Conservation (phyloP, 64 coral and sea anemone genomes). For the Astreopora myriophthalma region DNA sequence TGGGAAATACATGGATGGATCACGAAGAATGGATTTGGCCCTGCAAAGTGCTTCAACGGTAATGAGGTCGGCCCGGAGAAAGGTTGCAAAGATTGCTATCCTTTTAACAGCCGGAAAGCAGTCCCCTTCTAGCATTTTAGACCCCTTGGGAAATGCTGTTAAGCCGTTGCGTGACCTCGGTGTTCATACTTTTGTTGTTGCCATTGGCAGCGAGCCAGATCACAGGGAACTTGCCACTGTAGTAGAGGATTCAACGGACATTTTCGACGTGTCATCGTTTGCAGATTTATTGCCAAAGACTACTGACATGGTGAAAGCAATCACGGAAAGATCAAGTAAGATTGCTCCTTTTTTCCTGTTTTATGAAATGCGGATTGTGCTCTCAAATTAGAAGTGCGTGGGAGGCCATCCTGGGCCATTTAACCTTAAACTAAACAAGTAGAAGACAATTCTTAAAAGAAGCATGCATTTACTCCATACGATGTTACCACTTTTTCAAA, state of each 20-base stretch:
- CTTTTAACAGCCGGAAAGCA: conserved; percentile 75
- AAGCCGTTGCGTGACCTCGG: conserved; percentile 25
- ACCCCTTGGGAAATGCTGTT: background rate
- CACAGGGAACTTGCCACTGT: conserved; percentile 9
- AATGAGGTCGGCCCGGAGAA: conserved; percentile 14
- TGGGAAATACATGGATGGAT: conserved; percentile 35
- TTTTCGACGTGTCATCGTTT: conserved; percentile 41
- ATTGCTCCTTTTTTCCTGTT: background rate
- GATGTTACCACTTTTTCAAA: too few species aligned
- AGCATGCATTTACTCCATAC: too few species aligned
- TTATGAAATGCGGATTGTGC: background rate
- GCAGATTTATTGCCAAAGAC: conserved; percentile 2
- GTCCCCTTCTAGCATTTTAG: background rate
- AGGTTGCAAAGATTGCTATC: conserved; percentile 66
- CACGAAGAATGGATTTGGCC: conserved; percentile 82
- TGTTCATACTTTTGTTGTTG: conserved; percentile 61
- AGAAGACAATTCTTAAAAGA: too few species aligned
- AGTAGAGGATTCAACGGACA: conserved; percentile 34
- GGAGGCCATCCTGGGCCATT: background rate
- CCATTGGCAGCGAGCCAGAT: conserved; percentile 25
- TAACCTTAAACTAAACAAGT: background rate
- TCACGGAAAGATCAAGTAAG: conserved; percentile 22
- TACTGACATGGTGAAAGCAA: background rate
- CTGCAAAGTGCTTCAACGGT: conserved; percentile 35
- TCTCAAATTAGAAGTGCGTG: background rate